Evolutionary conservation across 2,888 invertebrate genomes (phyloP).

Genomic region (Margaritifera margaritifera): DNA sequence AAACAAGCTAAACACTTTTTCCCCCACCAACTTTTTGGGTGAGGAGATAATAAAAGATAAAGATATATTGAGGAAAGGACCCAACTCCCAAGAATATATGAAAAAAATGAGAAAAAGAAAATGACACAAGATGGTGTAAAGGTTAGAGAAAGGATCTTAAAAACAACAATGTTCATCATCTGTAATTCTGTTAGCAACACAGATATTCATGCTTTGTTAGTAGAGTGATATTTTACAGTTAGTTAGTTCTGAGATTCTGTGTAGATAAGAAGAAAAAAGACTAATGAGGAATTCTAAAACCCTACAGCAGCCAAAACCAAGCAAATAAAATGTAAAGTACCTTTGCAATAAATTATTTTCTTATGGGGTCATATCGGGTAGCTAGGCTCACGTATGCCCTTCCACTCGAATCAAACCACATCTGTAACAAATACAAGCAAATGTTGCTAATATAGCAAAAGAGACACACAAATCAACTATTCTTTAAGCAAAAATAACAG

Average conservation of each 20-base stretch:
- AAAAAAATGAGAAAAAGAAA: not conserved
- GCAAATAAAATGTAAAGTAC: slow-evolving; percentile 1
- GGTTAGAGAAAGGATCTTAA: too few species aligned
- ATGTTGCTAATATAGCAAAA: not conserved
- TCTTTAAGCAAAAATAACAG: not conserved
- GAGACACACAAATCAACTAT: not conserved
- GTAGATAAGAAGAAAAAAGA: not conserved
- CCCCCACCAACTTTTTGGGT: not conserved
- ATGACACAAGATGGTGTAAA: too few species aligned
- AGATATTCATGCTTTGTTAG: too few species aligned
- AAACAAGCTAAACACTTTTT: not conserved
- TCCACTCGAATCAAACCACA: slow-evolving; percentile 68
- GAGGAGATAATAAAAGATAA: not conserved
- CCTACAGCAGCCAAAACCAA: not conserved
- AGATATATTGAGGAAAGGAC: not conserved
- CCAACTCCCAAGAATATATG: too few species aligned
- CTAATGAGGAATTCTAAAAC: not conserved
- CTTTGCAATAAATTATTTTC: slow-evolving; percentile 45
- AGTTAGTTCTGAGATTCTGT: not conserved
- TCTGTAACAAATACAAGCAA: slow-evolving; percentile 49
- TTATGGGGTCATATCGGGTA: slow-evolving; percentile 65
- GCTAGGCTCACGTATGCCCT: slow-evolving; percentile 67
- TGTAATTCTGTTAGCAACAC: too few species aligned
- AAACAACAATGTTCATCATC: too few species aligned
- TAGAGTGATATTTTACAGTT: too few species aligned